Evolutionary conservation across 2,113 vertebrate species (phyloP).

Genomic region (Sturnira hondurensis): DNA sequence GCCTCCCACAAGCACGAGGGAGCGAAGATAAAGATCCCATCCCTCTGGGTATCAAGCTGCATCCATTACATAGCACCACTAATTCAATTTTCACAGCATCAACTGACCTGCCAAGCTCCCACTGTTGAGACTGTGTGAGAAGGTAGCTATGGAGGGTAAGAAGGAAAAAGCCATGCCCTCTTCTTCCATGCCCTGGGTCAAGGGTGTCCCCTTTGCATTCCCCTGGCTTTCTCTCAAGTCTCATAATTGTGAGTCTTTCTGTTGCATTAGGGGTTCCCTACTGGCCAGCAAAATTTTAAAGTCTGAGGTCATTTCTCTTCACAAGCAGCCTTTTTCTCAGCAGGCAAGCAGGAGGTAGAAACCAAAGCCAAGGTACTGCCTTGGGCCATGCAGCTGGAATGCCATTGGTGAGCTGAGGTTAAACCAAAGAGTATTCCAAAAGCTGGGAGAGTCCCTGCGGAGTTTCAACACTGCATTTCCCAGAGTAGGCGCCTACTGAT

Average conservation of each 20-base stretch:
- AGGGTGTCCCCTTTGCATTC: not conserved
- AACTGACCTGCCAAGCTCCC: conserved; percentile 75
- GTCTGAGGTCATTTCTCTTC: conserved; percentile 44
- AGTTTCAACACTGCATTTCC: not conserved
- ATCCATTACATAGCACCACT: conserved; percentile 72
- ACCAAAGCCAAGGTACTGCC: not conserved
- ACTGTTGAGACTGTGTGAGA: conserved; percentile 71
- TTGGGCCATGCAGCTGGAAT: not conserved
- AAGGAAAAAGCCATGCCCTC: not conserved
- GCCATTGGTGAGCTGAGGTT: not conserved
- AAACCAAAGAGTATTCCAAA: not conserved
- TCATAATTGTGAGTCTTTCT: conserved; percentile 23
- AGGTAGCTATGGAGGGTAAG: not conserved
- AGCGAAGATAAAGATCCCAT: conserved; percentile 76
- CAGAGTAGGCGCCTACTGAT: not conserved
- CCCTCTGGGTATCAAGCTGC: conserved; percentile 75
- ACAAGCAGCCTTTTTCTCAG: conserved; percentile 17
- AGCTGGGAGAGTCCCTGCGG: not conserved
- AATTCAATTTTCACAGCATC: conserved; percentile 78
- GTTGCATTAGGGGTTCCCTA: conserved; percentile 19
- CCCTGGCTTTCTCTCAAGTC: conserved; percentile 25
- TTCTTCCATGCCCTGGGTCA: not conserved
- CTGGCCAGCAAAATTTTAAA: conserved; percentile 12
- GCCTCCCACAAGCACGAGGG: conserved; percentile 37
- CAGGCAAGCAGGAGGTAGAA: not conserved